Evolutionary conservation across 1,140 invertebrate species (phyloP), one percentile per base, ranked within the genome.

Genomic region (Hesperophylax magnus): DNA sequence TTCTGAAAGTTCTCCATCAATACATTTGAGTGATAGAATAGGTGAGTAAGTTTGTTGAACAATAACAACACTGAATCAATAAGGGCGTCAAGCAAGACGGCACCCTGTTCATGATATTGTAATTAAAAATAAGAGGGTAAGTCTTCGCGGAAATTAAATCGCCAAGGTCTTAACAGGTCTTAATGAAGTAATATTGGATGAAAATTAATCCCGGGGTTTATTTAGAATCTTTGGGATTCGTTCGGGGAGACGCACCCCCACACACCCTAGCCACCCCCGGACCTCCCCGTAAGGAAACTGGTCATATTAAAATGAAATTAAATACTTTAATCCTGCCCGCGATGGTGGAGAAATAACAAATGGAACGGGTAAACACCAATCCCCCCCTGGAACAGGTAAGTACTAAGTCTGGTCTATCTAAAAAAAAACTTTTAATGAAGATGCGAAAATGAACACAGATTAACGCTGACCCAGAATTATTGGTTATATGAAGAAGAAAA

Each of bases 151-250:
- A 61, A 67, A 67, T 67, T 22, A 67, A 67, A 67, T 27, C 63
- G 63, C 22, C 22, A 67, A 67, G 58, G 63, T 67, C 63, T 67
- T 67, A 67, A 27, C 63, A 27, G 24, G 11, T n/a, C 63, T 67
- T 67, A 67, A 67, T 67, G 63, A 67, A 67, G 63, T 67, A 67
- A 67, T 67, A 67, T 67, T 67, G 63, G 63, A 67, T 27, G 63
- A 67, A 34, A 67, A 67, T 67, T 31, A 67, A 31, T 34, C 63
- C 22, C 63, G 22, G 31, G 39, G 63, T 67, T 67, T 67, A 67
- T 67, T 22, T 67, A 67, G 31, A 67, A 67, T 67, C 63, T 34
- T 67, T 67, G 31, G 63, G 24, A 34, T 67, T 67, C 63, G 63
- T 67, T 31, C 9, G 63, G 22, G 24, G 27, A 11, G 11, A 11